phyloP scores from a whole-genome alignment of 2,113 vertebrate genomes.

The Anser cygnoides region DNA sequence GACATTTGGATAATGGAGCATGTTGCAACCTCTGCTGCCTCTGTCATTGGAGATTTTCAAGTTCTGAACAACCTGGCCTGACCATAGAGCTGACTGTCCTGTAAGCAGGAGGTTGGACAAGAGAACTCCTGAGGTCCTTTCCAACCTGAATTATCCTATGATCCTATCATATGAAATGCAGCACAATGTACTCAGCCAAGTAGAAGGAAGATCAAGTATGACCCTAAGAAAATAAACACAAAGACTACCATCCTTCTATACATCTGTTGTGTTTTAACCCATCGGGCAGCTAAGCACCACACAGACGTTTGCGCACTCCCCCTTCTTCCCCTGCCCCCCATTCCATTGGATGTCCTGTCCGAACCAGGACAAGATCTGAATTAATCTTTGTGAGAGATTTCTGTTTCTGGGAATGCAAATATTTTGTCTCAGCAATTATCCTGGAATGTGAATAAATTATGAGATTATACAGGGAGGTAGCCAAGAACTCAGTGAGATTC shows the following conservation, averaged over 20 bases:
- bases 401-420: not conserved
- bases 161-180: not conserved
- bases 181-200: not conserved
- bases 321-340: too few species aligned
- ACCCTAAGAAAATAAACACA: not conserved
- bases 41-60: not conserved
- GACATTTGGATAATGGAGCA: not conserved
- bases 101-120: not conserved
- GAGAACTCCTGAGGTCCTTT: not conserved
- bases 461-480: not conserved
- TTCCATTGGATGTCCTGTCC: too few species aligned
- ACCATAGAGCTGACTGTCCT: not conserved
- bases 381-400: not conserved
- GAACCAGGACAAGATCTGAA: not conserved
- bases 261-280: too few species aligned
- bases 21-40: not conserved
- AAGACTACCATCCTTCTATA: not conserved
- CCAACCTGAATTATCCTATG: not conserved
- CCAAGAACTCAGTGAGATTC: not conserved
- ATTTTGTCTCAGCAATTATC: not conserved
- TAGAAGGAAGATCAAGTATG: not conserved
- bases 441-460: not conserved
- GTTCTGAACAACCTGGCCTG: not conserved
- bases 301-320: too few species aligned
- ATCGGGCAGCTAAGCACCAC: too few species aligned